Evolutionary conservation across 2,797 vertebrate species (phyloP), one percentile per base, ranked within the genome.

Genomic region (Paramormyrops hopkinsi): DNA sequence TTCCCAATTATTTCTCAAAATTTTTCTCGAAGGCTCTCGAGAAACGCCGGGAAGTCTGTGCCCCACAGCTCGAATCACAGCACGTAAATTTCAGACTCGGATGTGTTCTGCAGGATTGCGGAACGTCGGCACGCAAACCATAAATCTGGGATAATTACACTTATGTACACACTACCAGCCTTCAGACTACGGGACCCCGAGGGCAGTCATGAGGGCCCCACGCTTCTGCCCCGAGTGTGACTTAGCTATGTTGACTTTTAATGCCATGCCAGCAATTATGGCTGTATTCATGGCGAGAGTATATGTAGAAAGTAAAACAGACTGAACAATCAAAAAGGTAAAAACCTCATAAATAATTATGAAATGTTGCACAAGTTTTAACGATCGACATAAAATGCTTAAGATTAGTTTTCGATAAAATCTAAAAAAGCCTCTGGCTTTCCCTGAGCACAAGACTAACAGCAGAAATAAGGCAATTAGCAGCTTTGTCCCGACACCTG

Each of bases 401-500:
- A 37, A 73, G 12, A 37, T 73, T 37, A 37, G 29, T 73, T 73
- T 73, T 37, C 12, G 29, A 33, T 73, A 37, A 73, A 73, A 73
- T 37, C 65, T 73, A 37, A 37, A 73, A 73, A 17, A 73, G 14
- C 0, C 29, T 12, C 65, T 33, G 65, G 22, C n/a, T 62, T 25
- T 62, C 59, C 22, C 59, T 3, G 29, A 86, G 51, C 76, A 33
- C 29, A 4, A 25, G 22, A 48, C 22, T 17, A 22, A 37, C 9
- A 50, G 65, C 48, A 73, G 17, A 89, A 50, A 76, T 48, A 89
- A 87, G 82, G 51, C n/a, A 76, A 86, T 86, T 62, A 82, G 56
- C 86, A 50, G 85, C 65, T 82, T 83, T 88, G 62, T 89, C 86
- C 51, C 8, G 33, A 46, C 12, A 62, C 51, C 73, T 33, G 53